phyloP scores from a whole-genome alignment of 2,888 invertebrate species.

The Zhengitettix transpicula region DNA sequence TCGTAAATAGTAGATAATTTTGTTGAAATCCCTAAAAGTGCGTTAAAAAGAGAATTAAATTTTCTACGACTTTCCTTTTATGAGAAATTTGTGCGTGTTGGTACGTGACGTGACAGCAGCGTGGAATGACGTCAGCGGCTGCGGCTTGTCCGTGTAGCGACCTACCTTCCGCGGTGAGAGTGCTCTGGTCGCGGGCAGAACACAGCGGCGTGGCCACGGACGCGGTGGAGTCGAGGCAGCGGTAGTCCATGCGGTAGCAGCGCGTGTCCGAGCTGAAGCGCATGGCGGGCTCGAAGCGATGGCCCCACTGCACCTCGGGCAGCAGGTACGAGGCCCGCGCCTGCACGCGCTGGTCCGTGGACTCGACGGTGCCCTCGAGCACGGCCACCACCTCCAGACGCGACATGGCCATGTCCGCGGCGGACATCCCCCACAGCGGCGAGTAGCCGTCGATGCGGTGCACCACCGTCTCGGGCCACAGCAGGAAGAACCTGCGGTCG shows the following conservation, averaged over 20 bases:
- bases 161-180: too few species aligned
- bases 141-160: too few species aligned
- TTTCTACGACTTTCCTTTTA: too few species aligned
- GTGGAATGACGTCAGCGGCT: too few species aligned
- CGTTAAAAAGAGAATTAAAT: too few species aligned
- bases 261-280: constrained; percentile 39
- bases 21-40: too few species aligned
- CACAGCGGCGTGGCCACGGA: neutral
- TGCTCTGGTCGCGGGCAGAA: neutral
- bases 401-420: constrained; percentile 53
- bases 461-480: constrained; percentile 78
- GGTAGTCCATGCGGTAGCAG: constrained; percentile 42
- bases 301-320: constrained; percentile 70
- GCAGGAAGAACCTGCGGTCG: constrained; percentile 48
- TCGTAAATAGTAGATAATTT: too few species aligned
- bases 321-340: constrained; percentile 63
- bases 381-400: constrained; percentile 70
- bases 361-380: constrained; percentile 63
- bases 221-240: constrained; percentile 41
- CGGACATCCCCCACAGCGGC: constrained; percentile 63
- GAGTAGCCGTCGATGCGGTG: constrained; percentile 63
- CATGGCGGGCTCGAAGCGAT: constrained; percentile 55
- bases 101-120: too few species aligned
- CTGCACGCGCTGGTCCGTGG: constrained; percentile 55
- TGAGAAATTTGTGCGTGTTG: too few species aligned